A percentile compares a stretch with the other conserved stretches of the same genome.
Conservation (phyloP, 2,888 invertebrate species). For the Opisthograptis luteolata region DNA sequence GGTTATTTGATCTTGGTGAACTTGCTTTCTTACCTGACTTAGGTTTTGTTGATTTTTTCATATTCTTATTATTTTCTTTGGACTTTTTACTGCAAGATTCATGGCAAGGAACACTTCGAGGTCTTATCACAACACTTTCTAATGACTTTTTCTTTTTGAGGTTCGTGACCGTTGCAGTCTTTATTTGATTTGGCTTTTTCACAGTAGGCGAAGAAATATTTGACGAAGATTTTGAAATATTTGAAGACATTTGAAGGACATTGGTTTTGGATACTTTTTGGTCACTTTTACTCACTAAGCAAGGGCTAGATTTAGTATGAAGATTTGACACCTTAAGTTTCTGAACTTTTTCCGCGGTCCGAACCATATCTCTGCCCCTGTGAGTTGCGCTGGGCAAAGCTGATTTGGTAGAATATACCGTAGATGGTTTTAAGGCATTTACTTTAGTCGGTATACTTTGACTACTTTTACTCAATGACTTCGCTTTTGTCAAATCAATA, state of each 20-base stretch:
- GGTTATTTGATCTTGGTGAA: conserved; percentile 44
- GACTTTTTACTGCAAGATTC: conserved; percentile 66
- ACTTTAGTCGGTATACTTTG: conserved; percentile 39
- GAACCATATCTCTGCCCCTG: conserved; percentile 76
- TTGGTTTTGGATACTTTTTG: conserved; percentile 47
- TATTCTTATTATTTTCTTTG: conserved; percentile 55
- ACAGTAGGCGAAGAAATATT: conserved; percentile 55
- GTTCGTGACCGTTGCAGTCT: conserved; percentile 70
- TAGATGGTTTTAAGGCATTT: conserved; percentile 34
- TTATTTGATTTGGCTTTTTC: conserved; percentile 60
- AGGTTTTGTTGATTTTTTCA: conserved; percentile 53
- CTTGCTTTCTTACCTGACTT: conserved; percentile 49
- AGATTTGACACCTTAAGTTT: conserved; percentile 64
- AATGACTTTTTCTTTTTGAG: conserved; percentile 71
- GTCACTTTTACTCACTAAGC: conserved; percentile 53
- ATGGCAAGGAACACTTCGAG: conserved; percentile 67
- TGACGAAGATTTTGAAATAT: conserved; percentile 65
- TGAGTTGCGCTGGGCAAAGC: conserved; percentile 53
- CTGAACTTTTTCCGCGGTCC: conserved; percentile 75
- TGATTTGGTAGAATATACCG: conserved; percentile 41
- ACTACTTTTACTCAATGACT: conserved; percentile 50
- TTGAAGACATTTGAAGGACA: conserved; percentile 49
- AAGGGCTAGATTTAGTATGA: conserved; percentile 65
- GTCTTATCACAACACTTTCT: conserved; percentile 60
- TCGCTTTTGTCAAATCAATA: conserved; percentile 65